These are phyloP conservation scores for Hypercompe scribonia DNA, from an alignment of 2,888 invertebrate species.

Conservation along the genomic window DNA sequence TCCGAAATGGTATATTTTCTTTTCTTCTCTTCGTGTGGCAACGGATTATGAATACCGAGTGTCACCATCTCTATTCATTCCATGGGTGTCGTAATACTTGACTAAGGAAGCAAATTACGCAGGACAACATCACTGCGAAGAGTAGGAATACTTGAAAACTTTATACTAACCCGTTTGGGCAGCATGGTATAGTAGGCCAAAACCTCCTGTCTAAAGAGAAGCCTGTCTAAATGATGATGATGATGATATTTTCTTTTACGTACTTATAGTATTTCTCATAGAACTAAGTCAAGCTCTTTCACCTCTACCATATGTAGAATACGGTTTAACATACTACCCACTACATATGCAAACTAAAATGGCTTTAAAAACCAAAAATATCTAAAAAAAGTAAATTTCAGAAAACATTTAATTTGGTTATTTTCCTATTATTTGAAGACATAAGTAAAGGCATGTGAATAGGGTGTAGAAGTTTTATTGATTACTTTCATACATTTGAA, in stretches of 20 bases:
- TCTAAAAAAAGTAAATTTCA: neutral
- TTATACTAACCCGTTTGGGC: too few species aligned
- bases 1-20: neutral
- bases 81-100: too few species aligned
- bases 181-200: too few species aligned
- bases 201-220: too few species aligned
- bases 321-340: neutral
- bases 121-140: too few species aligned
- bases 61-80: too few species aligned
- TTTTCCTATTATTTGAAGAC: slow-evolving; percentile 21
- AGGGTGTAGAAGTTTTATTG: slow-evolving; percentile 24
- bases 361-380: neutral
- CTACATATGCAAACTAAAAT: neutral
- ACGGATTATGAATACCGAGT: too few species aligned
- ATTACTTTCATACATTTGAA: slow-evolving; percentile 14
- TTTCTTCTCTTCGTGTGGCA: too few species aligned
- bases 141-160: too few species aligned
- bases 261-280: neutral
- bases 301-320: neutral
- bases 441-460: slow-evolving; percentile 31
- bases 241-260: neutral
- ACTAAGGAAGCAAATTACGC: too few species aligned
- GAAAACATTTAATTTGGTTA: neutral
- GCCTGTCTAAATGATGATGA: too few species aligned
- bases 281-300: neutral